Evolutionary conservation across 1,140 invertebrate genomes (phyloP).

Genomic region (Drosophila aff.): DNA sequence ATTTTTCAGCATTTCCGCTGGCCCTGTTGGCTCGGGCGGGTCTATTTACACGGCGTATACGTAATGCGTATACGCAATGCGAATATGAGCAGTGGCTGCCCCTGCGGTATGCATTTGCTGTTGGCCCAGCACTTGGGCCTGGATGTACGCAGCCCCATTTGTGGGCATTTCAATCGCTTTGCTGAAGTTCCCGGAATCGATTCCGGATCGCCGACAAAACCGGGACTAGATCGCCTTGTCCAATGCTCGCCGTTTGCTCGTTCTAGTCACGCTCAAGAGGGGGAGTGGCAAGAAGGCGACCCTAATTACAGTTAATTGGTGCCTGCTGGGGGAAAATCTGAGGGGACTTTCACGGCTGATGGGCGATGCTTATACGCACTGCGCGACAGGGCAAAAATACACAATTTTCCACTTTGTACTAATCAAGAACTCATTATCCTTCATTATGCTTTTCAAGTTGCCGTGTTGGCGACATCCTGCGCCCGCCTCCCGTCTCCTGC

Average conservation of each 20-base stretch:
- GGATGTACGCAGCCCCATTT: background rate
- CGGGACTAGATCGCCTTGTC: background rate
- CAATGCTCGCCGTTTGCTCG: conserved; percentile 2
- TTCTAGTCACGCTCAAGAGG: conserved; percentile 41
- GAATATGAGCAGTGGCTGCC: conserved; percentile 3
- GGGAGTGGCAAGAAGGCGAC: conserved; percentile 18
- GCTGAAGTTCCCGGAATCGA: background rate
- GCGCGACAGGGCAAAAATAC: conserved; percentile 63
- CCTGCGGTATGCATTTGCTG: background rate
- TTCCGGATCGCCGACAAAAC: background rate
- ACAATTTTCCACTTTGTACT: conserved; percentile 78
- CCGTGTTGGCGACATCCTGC: conserved; percentile 47
- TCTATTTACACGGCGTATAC: conserved; percentile 41
- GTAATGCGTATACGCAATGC: background rate
- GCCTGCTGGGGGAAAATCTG: conserved; percentile 4
- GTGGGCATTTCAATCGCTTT: conserved; percentile 3
- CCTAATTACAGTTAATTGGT: conserved; percentile 75
- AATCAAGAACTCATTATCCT: conserved; percentile 78
- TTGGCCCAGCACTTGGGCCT: conserved; percentile 30
- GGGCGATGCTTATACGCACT: conserved; percentile 37
- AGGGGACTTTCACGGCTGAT: conserved; percentile 7
- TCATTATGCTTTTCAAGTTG: conserved; percentile 74
- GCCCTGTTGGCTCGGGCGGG: background rate
- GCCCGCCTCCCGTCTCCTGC: background rate
- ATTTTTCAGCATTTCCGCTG: conserved; percentile 52